These are phyloP conservation scores for Ginglymostoma cirratum DNA, from an alignment of 2,113 vertebrate species.

Conservation along the genomic window DNA sequence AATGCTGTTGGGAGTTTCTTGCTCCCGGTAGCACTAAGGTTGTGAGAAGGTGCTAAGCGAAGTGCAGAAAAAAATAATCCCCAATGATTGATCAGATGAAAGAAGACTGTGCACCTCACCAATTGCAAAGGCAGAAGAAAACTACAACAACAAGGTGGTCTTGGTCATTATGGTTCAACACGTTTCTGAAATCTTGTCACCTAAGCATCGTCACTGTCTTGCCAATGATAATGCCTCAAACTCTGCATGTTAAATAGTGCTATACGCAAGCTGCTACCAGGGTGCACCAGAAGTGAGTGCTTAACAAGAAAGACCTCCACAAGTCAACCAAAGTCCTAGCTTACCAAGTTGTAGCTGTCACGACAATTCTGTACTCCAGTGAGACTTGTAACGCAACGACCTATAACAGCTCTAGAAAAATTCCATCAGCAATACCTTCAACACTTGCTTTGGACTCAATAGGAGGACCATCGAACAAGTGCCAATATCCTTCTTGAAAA, in stretches of 20 bases:
- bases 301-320: not conserved
- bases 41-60: not conserved
- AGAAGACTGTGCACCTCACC: not conserved
- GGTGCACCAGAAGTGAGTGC: not conserved
- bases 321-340: not conserved
- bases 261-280: too few relatives aligned
- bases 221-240: too few relatives aligned
- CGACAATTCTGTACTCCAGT: not conserved
- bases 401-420: not conserved
- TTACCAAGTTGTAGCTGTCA: not conserved
- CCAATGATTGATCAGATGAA: not conserved
- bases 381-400: not conserved
- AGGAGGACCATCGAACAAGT: not conserved
- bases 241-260: too few relatives aligned
- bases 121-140: not conserved
- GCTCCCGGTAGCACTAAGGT: not conserved
- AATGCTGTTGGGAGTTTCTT: not conserved
- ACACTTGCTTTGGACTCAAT: not conserved
- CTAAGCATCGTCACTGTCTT: not conserved
- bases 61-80: not conserved
- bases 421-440: not conserved
- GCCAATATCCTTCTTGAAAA: not conserved
- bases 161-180: not conserved
- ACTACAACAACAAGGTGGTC: not conserved
- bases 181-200: not conserved